phyloP scores from a whole-genome alignment of 2,888 invertebrate genomes.

The Amaurobius ferox region DNA sequence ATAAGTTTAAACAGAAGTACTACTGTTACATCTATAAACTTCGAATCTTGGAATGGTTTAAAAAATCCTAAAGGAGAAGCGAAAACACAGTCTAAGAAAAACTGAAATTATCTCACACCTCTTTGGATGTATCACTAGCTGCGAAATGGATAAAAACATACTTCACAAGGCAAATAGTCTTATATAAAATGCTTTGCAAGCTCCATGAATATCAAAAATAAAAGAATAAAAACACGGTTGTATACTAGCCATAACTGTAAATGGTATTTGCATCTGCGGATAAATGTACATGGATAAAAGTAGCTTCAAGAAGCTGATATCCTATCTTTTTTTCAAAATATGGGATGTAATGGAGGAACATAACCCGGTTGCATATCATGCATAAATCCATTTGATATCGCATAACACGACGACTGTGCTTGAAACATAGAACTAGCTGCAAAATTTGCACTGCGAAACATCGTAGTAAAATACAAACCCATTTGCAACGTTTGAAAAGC shows the following conservation, averaged over 20 bases:
- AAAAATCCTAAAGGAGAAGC: too few relatives aligned
- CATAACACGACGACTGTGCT: slow-evolving; percentile 60
- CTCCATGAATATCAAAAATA: slow-evolving; percentile 30
- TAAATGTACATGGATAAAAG: slow-evolving; percentile 62
- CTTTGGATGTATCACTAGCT: slow-evolving; percentile 55
- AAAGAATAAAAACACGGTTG: slow-evolving; percentile 31
- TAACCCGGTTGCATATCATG: slow-evolving; percentile 63
- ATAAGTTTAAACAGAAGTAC: too few relatives aligned
- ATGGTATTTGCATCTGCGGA: slow-evolving; percentile 61
- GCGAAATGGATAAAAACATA: slow-evolving; percentile 62
- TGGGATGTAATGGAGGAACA: slow-evolving; percentile 60
- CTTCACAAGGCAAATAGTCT: slow-evolving; percentile 50
- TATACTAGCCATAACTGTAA: slow-evolving; percentile 64
- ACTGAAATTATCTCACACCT: too few relatives aligned
- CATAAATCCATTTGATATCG: slow-evolving; percentile 69
- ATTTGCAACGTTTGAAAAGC: slow-evolving; percentile 5
- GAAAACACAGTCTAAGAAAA: too few relatives aligned
- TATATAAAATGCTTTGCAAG: slow-evolving; percentile 60
- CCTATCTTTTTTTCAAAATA: slow-evolving; percentile 65
- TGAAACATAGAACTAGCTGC: slow-evolving; percentile 17
- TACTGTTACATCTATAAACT: too few relatives aligned
- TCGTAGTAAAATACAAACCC: slow-evolving; percentile 54
- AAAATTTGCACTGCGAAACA: slow-evolving; percentile 24
- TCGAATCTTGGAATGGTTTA: too few relatives aligned
- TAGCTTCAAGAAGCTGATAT: slow-evolving; percentile 46